Evolutionary conservation across 2,888 invertebrate genomes (phyloP), one percentile per base, ranked within the genome.

Genomic region (Lymantria dispar): DNA sequence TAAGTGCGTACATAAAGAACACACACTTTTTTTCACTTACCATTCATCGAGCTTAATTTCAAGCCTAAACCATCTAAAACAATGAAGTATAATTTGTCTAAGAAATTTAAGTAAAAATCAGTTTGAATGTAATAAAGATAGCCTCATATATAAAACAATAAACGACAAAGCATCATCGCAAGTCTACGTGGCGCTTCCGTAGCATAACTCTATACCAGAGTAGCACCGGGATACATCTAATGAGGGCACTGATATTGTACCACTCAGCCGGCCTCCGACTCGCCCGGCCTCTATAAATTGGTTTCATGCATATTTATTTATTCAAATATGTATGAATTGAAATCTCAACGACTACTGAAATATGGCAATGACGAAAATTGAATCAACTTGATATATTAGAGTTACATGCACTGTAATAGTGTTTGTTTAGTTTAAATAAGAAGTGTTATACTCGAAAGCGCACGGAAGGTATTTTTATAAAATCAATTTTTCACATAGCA

Each of bases 241-340:
- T 89, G 90, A 87, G 85, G 80, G 71, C 75, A 72, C 80, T 78
- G 83, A 85, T 85, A 86, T 85, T 84, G 85, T 83, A 70, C 78
- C 76, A 75, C 74, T 72, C 76, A 67, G 68, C 68, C 76, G 71
- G 68, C 76, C 76, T 70, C 70, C 76, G 76, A 72, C 73, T 71
- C 61, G 55, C 56, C 72, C 79, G 75, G 80, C 83, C 88, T 84
- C 85, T 87, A 89, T 88, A 90, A 90, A 90, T 90, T 91, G 89
- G 82, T 88, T 88, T 83, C 89, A 91, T 91, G 90, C 90, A 90
- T 91, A 91, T 91, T 90, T 90, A 90, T 90, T 89, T 91, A 90
- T 91, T 91, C 91, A 90, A 91, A 91, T 89, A 85, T 85, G 85
- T 87, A 89, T 87, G 88, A 88, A 88, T 90, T 90, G 90, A 90